Percentiles rank a stretch among this genome's conserved stretches.
These are phyloP conservation scores for Globodera rostochiensis DNA, from an alignment of 1,140 invertebrate genomes.

Conservation along the genomic window DNA sequence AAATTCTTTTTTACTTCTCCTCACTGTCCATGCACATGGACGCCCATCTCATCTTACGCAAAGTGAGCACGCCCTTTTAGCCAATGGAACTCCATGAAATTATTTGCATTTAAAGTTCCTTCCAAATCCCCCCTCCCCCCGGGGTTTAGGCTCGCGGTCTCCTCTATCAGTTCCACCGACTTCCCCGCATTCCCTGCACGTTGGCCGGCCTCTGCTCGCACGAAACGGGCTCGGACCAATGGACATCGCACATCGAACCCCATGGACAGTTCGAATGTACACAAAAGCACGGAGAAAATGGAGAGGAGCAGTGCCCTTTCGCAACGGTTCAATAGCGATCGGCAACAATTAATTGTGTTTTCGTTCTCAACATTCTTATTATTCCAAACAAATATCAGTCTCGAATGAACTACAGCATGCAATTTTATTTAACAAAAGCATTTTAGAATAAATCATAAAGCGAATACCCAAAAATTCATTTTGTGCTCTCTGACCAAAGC, in stretches of 20 bases:
- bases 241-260: slow-evolving; percentile 51
- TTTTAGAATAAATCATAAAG: too few species aligned
- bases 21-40: slow-evolving; percentile 95
- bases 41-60: slow-evolving; percentile 82
- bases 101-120: not conserved
- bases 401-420: not conserved
- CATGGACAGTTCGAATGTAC: slow-evolving; percentile 53
- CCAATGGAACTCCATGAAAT: slow-evolving; percentile 12
- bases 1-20: slow-evolving; percentile 90
- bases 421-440: too few species aligned
- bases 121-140: slow-evolving; percentile 12
- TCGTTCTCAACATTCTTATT: too few species aligned
- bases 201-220: slow-evolving; percentile 77
- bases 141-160: slow-evolving; percentile 77
- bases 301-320: slow-evolving; percentile 17
- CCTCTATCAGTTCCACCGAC: slow-evolving; percentile 82
- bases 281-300: slow-evolving; percentile 41
- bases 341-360: too few species aligned
- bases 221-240: slow-evolving; percentile 53
- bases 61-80: slow-evolving; percentile 68
- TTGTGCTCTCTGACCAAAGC: too few species aligned
- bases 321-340: not conserved
- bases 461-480: too few species aligned
- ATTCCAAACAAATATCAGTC: too few species aligned
- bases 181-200: slow-evolving; percentile 83